Evolutionary conservation across 2,888 invertebrate species (phyloP).

Genomic region (Laothoe populi): DNA sequence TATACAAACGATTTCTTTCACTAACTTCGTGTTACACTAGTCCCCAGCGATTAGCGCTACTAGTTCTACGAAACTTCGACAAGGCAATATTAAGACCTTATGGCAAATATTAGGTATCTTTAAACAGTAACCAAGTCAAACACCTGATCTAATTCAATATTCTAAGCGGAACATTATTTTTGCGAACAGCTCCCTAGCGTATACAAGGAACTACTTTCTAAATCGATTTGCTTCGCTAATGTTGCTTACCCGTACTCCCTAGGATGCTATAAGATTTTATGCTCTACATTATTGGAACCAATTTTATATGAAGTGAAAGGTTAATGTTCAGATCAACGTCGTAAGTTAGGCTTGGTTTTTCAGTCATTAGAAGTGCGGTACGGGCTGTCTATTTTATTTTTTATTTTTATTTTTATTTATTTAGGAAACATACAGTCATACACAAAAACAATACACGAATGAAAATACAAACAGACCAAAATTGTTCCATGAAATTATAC

Average conservation of each 20-base stretch:
- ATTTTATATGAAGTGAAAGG: not conserved
- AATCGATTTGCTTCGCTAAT: not conserved
- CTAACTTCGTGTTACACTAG: too few species aligned
- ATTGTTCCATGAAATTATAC: too few species aligned
- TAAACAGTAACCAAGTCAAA: not conserved
- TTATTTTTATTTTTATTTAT: too few species aligned
- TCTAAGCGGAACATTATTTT: not conserved
- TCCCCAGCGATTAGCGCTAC: not conserved
- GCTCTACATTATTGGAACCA: not conserved
- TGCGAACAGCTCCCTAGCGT: not conserved
- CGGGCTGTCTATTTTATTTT: too few species aligned
- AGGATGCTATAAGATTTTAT: constrained; percentile 4
- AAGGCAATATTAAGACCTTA: too few species aligned
- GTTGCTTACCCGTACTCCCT: not conserved
- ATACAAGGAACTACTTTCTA: not conserved
- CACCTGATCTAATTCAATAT: not conserved
- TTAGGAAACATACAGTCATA: too few species aligned
- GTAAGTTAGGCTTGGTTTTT: too few species aligned
- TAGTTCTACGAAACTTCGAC: too few species aligned
- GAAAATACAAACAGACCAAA: too few species aligned
- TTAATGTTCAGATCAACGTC: not conserved
- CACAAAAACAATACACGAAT: too few species aligned
- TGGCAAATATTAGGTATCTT: not conserved
- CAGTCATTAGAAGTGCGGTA: too few species aligned
- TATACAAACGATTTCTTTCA: too few species aligned